A percentile compares a stretch with the other conserved stretches of the same genome.
phyloP scores from a whole-genome alignment of 2,888 invertebrate species.

The Cyaniris semiargus region DNA sequence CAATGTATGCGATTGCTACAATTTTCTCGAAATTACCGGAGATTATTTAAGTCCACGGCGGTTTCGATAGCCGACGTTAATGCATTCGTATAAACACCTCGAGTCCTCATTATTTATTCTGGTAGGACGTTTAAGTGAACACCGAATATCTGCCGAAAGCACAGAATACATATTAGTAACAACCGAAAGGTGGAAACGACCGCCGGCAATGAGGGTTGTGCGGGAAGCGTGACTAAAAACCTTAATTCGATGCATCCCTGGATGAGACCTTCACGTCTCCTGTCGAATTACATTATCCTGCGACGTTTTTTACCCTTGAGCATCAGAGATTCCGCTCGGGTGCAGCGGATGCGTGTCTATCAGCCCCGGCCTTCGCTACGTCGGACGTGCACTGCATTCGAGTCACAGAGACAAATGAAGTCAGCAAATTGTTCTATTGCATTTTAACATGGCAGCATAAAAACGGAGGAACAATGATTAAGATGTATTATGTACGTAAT shows the following conservation, averaged over 20 bases:
- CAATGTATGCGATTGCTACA: conserved; percentile 12
- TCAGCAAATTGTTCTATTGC: conserved; percentile 46
- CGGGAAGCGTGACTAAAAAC: conserved; percentile 54
- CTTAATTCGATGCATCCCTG: conserved; percentile 57
- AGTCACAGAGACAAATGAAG: conserved; percentile 39
- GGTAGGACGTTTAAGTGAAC: not conserved
- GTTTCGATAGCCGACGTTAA: conserved; percentile 14
- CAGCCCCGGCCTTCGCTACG: conserved; percentile 62
- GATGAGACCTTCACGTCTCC: conserved; percentile 51
- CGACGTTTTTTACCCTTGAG: conserved; percentile 51
- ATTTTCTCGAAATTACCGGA: conserved; percentile 16
- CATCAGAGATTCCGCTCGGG: conserved; percentile 62
- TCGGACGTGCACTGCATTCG: conserved; percentile 61
- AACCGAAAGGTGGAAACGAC: conserved; percentile 39
- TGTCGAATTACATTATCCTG: conserved; percentile 48
- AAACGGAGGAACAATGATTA: conserved; percentile 1
- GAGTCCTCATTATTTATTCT: conserved; percentile 26
- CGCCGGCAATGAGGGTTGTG: conserved; percentile 37
- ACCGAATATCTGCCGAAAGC: conserved; percentile 32
- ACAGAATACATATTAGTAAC: too few relatives aligned
- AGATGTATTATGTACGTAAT: not conserved
- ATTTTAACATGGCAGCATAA: conserved; percentile 2
- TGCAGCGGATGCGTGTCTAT: conserved; percentile 58
- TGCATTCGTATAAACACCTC: not conserved
- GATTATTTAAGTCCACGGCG: conserved; percentile 5